Base-by-base conservation (phyloP, 2,797 vertebrate genomes). In the Macropodus opercularis region DNA sequence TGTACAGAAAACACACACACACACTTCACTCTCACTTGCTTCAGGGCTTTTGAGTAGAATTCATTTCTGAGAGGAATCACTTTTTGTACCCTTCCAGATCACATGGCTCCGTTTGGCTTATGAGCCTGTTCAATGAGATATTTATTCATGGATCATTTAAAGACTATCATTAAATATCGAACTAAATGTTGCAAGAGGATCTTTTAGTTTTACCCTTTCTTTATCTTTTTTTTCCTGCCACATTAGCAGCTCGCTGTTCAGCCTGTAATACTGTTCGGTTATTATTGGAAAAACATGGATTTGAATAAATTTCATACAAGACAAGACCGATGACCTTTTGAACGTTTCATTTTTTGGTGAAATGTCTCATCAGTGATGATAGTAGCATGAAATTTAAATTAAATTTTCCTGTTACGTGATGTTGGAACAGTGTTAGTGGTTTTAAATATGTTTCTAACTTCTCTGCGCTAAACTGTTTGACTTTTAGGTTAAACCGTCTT, bases 1-100 rank as follows among this genome's bases (percentile, higher is more conserved):
- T 59, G 54, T 68, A 48, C 59, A 77, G 61, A 85, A 84, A 77
- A 61, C 60, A 24, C 67, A 49, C 11, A 18, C 39, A 36, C n/a
- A 39, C 52, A 18, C 27, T n/a, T n/a, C n/a, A n/a, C n/a, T n/a
- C n/a, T n/a, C n/a, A 21, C 58, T 78, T 78, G 53, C 47, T 66
- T 69, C 15, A 9, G 22, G 38, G 52, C 50, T 53, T 72, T 69
- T 46, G 18, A 62, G 55, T 43, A 23, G 46, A 74, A 62, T 43
- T 41, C 7, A 14, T 64, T 53, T 61, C 44, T 43, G 35, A 61
- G 54, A 54, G 21, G 59, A 61, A 32, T 24, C 43, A 12, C 19
- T 39, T 44, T 55, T 52, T 55, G 22, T 36, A 59, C 43, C 27
- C 43, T 69, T 60, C 35, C 43, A 17, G 61, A 57, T 69, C 8